Base-by-base conservation (phyloP, 2,888 invertebrate species). In the Nemotelus pantherinus region DNA sequence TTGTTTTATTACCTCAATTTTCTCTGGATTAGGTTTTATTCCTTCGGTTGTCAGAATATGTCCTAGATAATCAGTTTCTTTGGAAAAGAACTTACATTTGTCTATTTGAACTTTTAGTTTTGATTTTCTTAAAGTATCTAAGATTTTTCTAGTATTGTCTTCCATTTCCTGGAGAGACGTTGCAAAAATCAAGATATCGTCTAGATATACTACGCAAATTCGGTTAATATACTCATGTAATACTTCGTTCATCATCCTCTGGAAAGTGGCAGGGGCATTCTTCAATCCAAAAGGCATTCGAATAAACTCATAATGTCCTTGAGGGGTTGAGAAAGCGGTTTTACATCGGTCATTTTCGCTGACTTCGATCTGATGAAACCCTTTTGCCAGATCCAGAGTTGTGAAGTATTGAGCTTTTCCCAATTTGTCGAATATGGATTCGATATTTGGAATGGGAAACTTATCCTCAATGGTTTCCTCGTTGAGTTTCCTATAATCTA, bases 191-290 rank as follows among this genome's bases (percentile, higher is more conserved):
- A 85, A 80, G 1, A 83, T 82, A 75, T 84, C 84, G 60, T 85
- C 84, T 57, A 84, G 78, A 78, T 83, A 84, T 1, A 84, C 82
- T 2, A 84, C 80, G 65, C 83, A 82, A 41, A 78, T 79, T 80
- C 82, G 81, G 50, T 79, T 78, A 57, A 81, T 77, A 5, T 82
- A 77, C 9, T 81, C 82, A 39, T 77, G 55, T 47, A 83, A 68
- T 3, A 83, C 76, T 60, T 80, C 80, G 77, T 83, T 81, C 76
- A 79, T 77, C 3, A 78, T 7, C n/a, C 80, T 41, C 65, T 80
- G 80, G 41, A 79, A 80, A n/a, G 76, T 79, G 3, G 79, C 71
- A 0, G 78, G 78, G 3, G 80, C 80, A 47, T 79, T 80, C 70
- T 78, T 78, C 4, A 79, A 50, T 1, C 78, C 78, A 43, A 79